Percentiles rank a stretch among this genome's conserved stretches.
Evolutionary conservation across 2,113 vertebrate genomes (phyloP).

Genomic region (Larimichthys polyactis): DNA sequence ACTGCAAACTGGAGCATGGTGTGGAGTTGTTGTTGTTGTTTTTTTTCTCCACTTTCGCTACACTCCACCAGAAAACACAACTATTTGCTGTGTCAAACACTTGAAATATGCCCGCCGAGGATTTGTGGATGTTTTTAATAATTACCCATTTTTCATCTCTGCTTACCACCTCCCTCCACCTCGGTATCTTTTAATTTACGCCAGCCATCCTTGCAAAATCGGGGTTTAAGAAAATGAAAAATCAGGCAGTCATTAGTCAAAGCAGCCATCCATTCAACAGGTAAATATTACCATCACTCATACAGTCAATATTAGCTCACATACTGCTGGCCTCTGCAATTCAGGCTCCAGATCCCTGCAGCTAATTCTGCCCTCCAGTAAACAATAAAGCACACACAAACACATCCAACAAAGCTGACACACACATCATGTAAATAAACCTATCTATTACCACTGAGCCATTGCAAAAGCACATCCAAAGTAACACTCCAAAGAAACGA

Average conservation of each 20-base stretch:
- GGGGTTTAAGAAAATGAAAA: constrained; percentile 72
- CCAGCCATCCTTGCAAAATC: constrained; percentile 49
- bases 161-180: not conserved
- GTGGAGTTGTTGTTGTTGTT: too few species aligned
- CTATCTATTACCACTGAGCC: constrained; percentile 18
- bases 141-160: constrained; percentile 52
- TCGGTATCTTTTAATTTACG: constrained; percentile 57
- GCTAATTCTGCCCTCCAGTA: constrained; percentile 27
- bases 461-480: not conserved
- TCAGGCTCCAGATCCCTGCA: not conserved
- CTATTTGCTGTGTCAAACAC: constrained; percentile 16
- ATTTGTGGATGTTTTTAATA: constrained; percentile 51
- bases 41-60: not conserved
- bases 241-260: constrained; percentile 74
- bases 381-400: constrained; percentile 14
- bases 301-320: constrained; percentile 61
- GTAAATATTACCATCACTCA: constrained; percentile 80
- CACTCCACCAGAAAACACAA: constrained; percentile 10
- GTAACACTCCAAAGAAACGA: constrained; percentile 7
- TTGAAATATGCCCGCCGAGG: constrained; percentile 24
- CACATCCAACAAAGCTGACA: not conserved
- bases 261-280: constrained; percentile 76
- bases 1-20: not conserved
- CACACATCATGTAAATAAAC: not conserved
- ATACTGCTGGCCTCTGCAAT: constrained; percentile 7